Conservation (phyloP, 2,113 vertebrate species). For the Neotoma lepida region DNA sequence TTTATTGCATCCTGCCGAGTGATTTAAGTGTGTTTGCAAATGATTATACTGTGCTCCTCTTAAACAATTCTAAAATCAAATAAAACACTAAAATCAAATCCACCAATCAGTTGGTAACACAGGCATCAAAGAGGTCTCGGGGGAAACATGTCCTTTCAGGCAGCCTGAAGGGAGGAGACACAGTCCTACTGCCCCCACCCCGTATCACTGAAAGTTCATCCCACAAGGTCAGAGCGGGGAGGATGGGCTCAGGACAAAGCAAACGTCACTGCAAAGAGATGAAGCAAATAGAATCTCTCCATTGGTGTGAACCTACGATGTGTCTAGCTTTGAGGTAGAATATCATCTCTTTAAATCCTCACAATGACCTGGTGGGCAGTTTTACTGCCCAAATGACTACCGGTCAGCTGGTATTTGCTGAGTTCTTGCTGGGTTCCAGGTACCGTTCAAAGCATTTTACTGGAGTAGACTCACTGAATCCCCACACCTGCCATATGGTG, state of each 20-base stretch:
- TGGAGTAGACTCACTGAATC: background rate
- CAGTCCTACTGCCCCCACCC: fast-evolving
- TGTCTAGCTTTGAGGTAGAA: background rate
- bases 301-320: background rate
- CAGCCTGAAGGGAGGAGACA: background rate
- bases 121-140: background rate
- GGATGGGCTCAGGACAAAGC: background rate
- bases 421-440: background rate
- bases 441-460: background rate
- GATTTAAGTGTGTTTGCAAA: constrained; percentile 76
- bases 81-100: constrained; percentile 66
- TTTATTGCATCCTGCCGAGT: constrained; percentile 63
- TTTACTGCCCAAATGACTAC: background rate
- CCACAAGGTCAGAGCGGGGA: constrained; percentile 35
- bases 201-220: background rate
- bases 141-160: constrained; percentile 37
- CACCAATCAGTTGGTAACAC: constrained; percentile 50
- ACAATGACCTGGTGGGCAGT: background rate
- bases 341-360: background rate
- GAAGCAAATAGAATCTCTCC: no score
- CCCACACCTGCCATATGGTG: background rate
- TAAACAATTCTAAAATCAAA: constrained; percentile 73
- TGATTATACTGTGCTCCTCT: constrained; percentile 69
- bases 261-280: background rate
- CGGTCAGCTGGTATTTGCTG: background rate